Evolutionary conservation across 2,113 vertebrate genomes (phyloP).

Genomic region (Psittacula cyanocephala): DNA sequence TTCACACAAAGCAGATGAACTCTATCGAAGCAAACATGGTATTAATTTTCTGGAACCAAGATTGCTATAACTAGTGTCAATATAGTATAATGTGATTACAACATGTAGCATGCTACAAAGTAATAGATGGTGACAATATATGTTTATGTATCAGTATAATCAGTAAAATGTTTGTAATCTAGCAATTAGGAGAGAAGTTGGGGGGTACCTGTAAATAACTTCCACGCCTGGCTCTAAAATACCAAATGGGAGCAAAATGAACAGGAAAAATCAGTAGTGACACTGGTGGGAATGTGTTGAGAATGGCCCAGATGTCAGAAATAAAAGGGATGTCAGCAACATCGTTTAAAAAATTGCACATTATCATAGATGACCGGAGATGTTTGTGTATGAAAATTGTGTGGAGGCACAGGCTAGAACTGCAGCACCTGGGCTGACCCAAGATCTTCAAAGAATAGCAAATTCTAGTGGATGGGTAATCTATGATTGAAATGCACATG

Average conservation of each 20-base stretch:
- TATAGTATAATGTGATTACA: not conserved
- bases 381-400: not conserved
- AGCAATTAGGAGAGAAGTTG: not conserved
- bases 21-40: rapidly evolving
- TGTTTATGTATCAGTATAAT: not conserved
- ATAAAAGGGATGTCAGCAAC: not conserved
- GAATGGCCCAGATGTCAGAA: not conserved
- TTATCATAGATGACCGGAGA: not conserved
- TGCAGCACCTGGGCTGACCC: not conserved
- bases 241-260: not conserved
- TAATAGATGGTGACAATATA: not conserved
- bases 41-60: not conserved
- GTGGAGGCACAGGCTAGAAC: not conserved
- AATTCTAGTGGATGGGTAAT: not conserved
- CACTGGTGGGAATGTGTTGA: rapidly evolving
- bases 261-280: not conserved
- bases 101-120: not conserved
- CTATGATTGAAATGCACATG: not conserved
- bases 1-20: not conserved
- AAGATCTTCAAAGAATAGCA: not conserved
- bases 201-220: not conserved
- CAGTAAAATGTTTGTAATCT: not conserved
- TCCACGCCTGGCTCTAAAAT: not conserved
- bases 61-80: not conserved
- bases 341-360: not conserved